Percentiles rank a stretch among this genome's conserved stretches.
phyloP scores from a whole-genome alignment of 2,113 vertebrate species.

The Callaeas wilsoni region DNA sequence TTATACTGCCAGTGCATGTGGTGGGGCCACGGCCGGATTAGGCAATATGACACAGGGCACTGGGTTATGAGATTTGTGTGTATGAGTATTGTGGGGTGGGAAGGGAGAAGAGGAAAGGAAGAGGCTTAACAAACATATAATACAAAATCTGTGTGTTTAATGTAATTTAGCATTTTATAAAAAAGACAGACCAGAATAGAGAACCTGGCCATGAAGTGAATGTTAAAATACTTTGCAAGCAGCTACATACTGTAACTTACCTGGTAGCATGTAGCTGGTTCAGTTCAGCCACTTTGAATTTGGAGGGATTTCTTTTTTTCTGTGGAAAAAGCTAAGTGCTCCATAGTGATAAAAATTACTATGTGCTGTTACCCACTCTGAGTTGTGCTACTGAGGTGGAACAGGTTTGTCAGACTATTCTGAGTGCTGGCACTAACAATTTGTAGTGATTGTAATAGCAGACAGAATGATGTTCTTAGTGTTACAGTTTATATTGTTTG shows the following conservation, averaged over 20 bases:
- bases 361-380: neutral
- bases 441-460: neutral
- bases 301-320: neutral
- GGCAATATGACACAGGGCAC: neutral
- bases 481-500: neutral
- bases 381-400: neutral
- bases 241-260: fast-evolving
- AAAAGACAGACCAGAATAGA: neutral
- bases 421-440: neutral
- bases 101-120: neutral
- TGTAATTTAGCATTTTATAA: neutral
- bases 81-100: neutral
- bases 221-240: neutral
- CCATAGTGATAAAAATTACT: neutral
- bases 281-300: neutral
- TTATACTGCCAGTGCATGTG: neutral
- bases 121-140: neutral
- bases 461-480: neutral
- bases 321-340: neutral
- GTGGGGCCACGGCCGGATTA: conserved; percentile 24
- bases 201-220: neutral
- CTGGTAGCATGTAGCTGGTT: neutral
- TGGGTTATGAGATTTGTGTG: neutral
- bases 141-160: neutral
- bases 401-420: neutral